Conservation (phyloP, 2,797 vertebrate species). For the Chelmon rostratus region DNA sequence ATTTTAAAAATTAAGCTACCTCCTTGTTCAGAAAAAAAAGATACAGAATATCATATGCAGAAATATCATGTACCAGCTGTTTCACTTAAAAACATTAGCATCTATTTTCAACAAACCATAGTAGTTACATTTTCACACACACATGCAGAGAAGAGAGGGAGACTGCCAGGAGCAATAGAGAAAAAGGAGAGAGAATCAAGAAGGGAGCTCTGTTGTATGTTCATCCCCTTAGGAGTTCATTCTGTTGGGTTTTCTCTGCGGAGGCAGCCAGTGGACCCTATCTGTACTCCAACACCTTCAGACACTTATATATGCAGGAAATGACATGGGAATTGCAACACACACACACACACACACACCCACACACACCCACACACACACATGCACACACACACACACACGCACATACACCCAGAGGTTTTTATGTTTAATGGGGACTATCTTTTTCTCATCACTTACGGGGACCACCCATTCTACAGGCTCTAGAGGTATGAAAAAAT, state of each 20-base stretch:
- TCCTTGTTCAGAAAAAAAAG: conserved; percentile 12
- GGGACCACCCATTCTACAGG: too few relatives aligned
- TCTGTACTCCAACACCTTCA: conserved; percentile 28
- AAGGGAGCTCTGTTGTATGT: conserved; percentile 26
- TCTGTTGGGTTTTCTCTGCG: conserved; percentile 22
- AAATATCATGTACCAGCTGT: conserved; percentile 16
- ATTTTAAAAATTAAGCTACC: conserved; percentile 13
- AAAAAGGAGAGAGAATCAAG: conserved; percentile 38
- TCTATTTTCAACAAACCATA: conserved; percentile 20
- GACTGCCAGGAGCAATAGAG: conserved; percentile 9
- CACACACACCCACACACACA: too few relatives aligned
- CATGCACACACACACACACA: too few relatives aligned
- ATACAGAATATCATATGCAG: conserved; percentile 4
- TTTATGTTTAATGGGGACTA: too few relatives aligned
- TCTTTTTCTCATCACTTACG: too few relatives aligned
- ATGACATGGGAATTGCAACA: conserved; percentile 11
- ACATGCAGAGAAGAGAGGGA: not conserved
- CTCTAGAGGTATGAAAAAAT: too few relatives aligned
- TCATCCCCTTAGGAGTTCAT: conserved; percentile 31
- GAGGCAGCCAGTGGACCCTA: conserved; percentile 15
- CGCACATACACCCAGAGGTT: too few relatives aligned
- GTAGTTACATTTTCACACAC: not conserved
- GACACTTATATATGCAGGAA: conserved; percentile 15
- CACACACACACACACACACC: too few relatives aligned
- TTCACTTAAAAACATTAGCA: conserved; percentile 14